These are phyloP conservation scores for Physella acuta DNA, from an alignment of 1,140 invertebrate genomes.

Conservation along the genomic window DNA sequence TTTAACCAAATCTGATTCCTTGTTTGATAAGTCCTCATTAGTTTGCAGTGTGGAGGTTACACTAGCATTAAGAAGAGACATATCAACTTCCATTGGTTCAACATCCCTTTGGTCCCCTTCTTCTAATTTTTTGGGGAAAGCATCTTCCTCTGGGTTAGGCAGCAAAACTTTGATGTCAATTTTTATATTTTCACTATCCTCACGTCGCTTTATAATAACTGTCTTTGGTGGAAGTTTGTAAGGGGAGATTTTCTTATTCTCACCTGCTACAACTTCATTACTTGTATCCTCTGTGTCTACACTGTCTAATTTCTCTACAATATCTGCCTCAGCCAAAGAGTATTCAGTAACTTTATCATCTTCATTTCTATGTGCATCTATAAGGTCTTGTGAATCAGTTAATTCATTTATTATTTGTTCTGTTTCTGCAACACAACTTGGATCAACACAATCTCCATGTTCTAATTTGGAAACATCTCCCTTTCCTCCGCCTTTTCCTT, in stretches of 20 bases:
- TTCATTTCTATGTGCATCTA: too few species aligned
- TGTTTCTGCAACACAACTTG: too few species aligned
- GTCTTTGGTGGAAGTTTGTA: background rate
- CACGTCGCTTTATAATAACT: constrained; percentile 3
- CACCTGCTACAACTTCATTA: too few species aligned
- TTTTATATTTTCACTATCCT: background rate
- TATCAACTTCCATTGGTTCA: constrained; percentile 17
- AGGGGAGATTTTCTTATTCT: background rate
- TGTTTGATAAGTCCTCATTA: background rate
- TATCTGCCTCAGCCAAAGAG: too few species aligned
- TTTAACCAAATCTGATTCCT: background rate
- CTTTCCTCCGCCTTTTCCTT: background rate
- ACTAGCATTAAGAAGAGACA: background rate
- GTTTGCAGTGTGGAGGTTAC: too few species aligned
- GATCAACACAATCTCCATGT: too few species aligned
- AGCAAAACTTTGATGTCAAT: constrained; percentile 17
- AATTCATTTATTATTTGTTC: too few species aligned
- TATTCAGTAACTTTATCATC: too few species aligned
- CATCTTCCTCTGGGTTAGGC: constrained; percentile 2
- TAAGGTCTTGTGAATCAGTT: too few species aligned
- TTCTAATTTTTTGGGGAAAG: background rate
- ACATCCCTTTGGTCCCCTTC: constrained; percentile 6
- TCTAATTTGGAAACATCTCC: too few species aligned
- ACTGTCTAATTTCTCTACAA: too few species aligned
- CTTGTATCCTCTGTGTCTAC: too few species aligned